phyloP scores from a whole-genome alignment of 1,140 invertebrate genomes.

The Meloidogyne chitwoodi region DNA sequence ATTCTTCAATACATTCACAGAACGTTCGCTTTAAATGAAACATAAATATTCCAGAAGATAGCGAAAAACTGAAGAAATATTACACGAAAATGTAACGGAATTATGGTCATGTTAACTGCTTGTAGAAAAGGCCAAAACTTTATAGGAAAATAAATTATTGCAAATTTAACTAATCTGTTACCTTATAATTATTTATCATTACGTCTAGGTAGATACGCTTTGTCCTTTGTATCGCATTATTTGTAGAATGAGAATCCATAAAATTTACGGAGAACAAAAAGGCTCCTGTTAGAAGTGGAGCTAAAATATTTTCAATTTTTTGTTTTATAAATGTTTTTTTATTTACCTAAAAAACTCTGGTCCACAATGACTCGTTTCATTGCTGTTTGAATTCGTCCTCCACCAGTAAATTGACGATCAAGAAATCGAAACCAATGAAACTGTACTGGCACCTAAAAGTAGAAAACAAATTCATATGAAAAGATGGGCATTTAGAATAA shows the following conservation, averaged over 20 bases:
- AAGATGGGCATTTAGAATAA: background rate
- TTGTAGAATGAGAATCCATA: constrained; percentile 19
- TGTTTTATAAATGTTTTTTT: constrained; percentile 1
- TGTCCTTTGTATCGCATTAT: constrained; percentile 22
- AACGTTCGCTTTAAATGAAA: constrained; percentile 33
- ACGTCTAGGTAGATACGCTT: constrained; percentile 28
- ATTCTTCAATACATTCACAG: background rate
- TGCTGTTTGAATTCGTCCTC: constrained; percentile 22
- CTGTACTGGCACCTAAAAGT: constrained; percentile 26
- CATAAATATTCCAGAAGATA: constrained; percentile 43
- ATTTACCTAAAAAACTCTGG: constrained; percentile 25
- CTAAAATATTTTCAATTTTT: constrained; percentile 2
- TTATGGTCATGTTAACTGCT: constrained; percentile 38
- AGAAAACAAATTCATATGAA: background rate
- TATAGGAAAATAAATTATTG: constrained; percentile 12
- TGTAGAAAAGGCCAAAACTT: constrained; percentile 45
- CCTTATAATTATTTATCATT: constrained; percentile 43
- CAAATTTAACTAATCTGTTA: background rate
- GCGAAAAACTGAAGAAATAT: constrained; percentile 41
- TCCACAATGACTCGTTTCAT: constrained; percentile 29
- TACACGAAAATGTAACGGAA: constrained; percentile 38
- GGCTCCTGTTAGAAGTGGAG: background rate
- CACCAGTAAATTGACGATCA: background rate
- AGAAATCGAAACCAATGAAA: constrained; percentile 40
- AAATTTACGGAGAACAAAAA: constrained; percentile 37